Percentiles rank a stretch among this genome's conserved stretches.
Evolutionary conservation across 2,888 invertebrate species (phyloP).

Genomic region (Bimastos eiseni): DNA sequence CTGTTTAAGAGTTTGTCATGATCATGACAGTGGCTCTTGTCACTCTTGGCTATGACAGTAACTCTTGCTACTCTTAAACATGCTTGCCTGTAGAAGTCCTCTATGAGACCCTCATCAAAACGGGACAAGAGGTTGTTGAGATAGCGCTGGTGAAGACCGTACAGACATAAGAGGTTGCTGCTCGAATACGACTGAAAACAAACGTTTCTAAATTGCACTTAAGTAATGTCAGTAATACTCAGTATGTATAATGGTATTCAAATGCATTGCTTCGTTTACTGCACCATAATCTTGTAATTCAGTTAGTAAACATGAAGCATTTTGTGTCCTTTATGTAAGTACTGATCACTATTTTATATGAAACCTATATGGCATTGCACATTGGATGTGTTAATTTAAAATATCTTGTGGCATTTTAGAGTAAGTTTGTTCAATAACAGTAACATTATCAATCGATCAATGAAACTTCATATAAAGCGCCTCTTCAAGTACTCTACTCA

Average conservation of each 20-base stretch:
- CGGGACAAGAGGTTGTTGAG: slow-evolving; percentile 72
- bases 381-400: too few species aligned
- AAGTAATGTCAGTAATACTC: too few species aligned
- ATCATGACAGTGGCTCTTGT: too few species aligned
- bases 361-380: too few species aligned
- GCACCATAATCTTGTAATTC: not conserved
- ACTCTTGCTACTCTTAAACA: not conserved
- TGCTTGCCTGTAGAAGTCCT: slow-evolving; percentile 64
- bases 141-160: slow-evolving; percentile 75
- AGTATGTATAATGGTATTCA: too few species aligned
- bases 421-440: too few species aligned
- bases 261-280: not conserved
- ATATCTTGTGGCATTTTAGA: too few species aligned
- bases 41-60: too few species aligned
- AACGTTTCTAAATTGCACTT: not conserved
- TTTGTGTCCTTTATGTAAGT: not conserved
- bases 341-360: not conserved
- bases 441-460: too few species aligned
- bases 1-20: not conserved
- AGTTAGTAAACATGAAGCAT: not conserved
- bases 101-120: slow-evolving; percentile 69
- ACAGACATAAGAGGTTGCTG: slow-evolving; percentile 69
- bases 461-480: too few species aligned
- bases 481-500: too few species aligned
- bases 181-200: slow-evolving; percentile 66